Evolutionary conservation across 2,888 invertebrate genomes (phyloP).

Genomic region (Lamellibrachia columna): DNA sequence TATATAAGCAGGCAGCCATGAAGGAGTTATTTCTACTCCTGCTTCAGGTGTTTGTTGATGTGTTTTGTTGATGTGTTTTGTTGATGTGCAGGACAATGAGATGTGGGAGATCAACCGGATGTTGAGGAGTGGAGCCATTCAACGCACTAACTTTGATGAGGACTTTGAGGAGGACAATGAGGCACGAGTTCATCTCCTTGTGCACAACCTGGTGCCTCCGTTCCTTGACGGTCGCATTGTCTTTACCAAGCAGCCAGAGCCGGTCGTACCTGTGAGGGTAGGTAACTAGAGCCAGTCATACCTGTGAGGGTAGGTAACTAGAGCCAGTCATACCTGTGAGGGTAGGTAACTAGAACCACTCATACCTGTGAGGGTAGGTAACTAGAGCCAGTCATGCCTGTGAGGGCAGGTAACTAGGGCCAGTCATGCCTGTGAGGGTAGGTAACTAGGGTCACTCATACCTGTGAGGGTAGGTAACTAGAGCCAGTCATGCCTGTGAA

Average conservation of each 20-base stretch:
- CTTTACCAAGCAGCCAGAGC: conserved; percentile 98
- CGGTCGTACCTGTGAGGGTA: conserved; percentile 91
- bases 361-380: too few species aligned
- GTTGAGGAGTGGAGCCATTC: conserved; percentile 89
- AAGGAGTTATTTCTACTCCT: too few species aligned
- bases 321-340: not conserved
- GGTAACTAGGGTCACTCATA: too few species aligned
- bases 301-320: not conserved
- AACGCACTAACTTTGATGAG: conserved; percentile 76
- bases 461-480: too few species aligned
- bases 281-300: conserved; percentile 34
- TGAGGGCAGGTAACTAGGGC: too few species aligned
- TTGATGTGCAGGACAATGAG: conserved; percentile 82
- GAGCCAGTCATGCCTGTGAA: too few species aligned
- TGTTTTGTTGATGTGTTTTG: not conserved
- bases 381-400: too few species aligned
- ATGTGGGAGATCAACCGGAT: conserved; percentile 98
- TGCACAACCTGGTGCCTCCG: conserved; percentile 98
- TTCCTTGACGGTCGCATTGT: conserved; percentile 98
- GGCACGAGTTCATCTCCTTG: conserved; percentile 92
- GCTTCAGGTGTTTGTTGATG: not conserved
- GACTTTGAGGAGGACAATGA: conserved; percentile 92
- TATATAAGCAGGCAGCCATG: too few species aligned
- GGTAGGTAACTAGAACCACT: not conserved
- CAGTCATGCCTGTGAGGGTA: too few species aligned